Percentiles rank a stretch among this genome's conserved stretches.
Evolutionary conservation across 2,113 vertebrate species (phyloP).

Genomic region (Fulmarus glacialis): DNA sequence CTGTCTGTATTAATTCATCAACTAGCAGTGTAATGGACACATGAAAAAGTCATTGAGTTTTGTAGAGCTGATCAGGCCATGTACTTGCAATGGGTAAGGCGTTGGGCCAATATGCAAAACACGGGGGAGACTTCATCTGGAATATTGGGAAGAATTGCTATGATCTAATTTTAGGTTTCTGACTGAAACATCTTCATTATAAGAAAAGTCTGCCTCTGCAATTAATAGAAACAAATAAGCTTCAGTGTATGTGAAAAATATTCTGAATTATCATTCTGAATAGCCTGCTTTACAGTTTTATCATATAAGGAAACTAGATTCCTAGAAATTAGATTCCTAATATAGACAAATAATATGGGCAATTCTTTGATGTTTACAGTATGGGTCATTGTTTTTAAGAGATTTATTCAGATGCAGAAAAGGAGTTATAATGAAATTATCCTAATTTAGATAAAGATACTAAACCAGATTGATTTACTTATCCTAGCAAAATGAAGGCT

Average conservation of each 20-base stretch:
- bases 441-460: neutral
- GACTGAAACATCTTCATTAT: neutral
- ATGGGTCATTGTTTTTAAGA: neutral
- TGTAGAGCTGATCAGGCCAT: neutral
- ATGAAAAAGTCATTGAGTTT: neutral
- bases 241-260: neutral
- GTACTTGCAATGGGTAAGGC: neutral
- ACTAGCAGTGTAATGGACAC: neutral
- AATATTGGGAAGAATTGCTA: neutral
- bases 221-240: neutral
- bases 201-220: neutral
- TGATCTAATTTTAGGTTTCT: neutral
- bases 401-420: neutral
- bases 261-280: neutral
- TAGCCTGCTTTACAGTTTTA: neutral
- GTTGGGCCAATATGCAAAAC: neutral
- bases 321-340: neutral
- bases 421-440: neutral
- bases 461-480: neutral
- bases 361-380: neutral
- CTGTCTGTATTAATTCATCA: neutral
- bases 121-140: neutral
- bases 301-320: neutral
- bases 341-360: neutral
- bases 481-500: neutral